These are phyloP conservation scores for Metridium senile DNA, from an alignment of 92 coral and sea anemone genomes.

Conservation along the genomic window DNA sequence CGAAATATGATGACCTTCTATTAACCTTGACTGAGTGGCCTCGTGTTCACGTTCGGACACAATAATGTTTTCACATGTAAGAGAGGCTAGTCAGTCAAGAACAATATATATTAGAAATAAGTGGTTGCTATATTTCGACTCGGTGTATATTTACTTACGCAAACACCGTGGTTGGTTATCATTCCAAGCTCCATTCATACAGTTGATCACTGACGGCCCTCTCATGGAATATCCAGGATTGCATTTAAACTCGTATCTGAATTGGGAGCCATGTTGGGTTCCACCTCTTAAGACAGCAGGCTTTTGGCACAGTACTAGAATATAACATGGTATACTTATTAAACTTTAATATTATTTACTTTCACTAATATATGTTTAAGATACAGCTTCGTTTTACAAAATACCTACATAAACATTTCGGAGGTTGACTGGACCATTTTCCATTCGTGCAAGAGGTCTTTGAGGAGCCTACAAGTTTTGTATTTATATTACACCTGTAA, in stretches of 20 bases:
- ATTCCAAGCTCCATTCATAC: slow-evolving; percentile 37
- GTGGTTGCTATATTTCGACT: no score
- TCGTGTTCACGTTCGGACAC: no score
- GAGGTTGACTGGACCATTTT: no score
- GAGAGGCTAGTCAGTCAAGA: no score
- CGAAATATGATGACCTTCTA: no score
- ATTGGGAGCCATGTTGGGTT: not conserved
- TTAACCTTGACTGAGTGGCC: no score
- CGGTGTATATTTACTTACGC: slow-evolving; percentile 5
- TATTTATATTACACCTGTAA: not conserved
- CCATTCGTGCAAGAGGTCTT: not conserved
- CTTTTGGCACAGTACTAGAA: slow-evolving; percentile 1
- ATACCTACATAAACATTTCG: slow-evolving; percentile 19
- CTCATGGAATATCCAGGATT: slow-evolving; percentile 5
- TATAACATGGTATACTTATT: not conserved
- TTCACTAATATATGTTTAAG: not conserved
- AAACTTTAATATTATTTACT: not conserved
- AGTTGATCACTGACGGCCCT: slow-evolving; percentile 29
- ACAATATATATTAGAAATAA: no score
- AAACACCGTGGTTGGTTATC: slow-evolving; percentile 26
- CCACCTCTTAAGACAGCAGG: not conserved
- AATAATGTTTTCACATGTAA: no score
- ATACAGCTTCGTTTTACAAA: not conserved
- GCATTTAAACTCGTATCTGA: slow-evolving; percentile 27
- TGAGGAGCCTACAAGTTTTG: not conserved